These are phyloP conservation scores for Sminthurinus signatus DNA, from an alignment of 1,140 invertebrate species.

Conservation along the genomic window DNA sequence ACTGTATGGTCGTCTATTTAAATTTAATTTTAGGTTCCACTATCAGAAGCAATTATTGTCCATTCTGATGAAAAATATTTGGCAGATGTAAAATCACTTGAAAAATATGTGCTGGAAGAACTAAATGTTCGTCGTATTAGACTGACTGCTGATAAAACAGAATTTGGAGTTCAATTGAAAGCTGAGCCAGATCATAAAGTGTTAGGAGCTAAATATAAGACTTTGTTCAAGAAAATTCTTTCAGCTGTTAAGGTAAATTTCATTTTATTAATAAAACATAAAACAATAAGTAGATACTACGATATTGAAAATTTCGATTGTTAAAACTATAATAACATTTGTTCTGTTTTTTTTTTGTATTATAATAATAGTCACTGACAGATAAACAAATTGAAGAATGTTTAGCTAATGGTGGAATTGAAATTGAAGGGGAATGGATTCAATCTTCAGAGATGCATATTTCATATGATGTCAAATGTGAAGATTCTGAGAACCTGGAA, in stretches of 20 bases:
- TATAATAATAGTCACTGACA: slow-evolving; percentile 53
- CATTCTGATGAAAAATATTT: slow-evolving; percentile 73
- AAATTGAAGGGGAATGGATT: slow-evolving; percentile 67
- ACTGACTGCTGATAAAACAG: slow-evolving; percentile 82
- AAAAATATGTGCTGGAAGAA: slow-evolving; percentile 87
- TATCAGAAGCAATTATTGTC: slow-evolving; percentile 92
- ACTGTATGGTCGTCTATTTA: slow-evolving; percentile 1
- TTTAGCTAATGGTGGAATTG: slow-evolving; percentile 62
- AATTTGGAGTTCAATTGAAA: slow-evolving; percentile 85
- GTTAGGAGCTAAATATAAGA: slow-evolving; percentile 80
- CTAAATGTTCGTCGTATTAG: slow-evolving; percentile 87
- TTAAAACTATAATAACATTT: no score
- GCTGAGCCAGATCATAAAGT: slow-evolving; percentile 89
- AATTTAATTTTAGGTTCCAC: slow-evolving; percentile 60
- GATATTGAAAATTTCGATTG: neutral
- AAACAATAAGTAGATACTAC: neutral
- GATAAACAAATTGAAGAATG: slow-evolving; percentile 75
- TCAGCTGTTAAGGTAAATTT: slow-evolving; percentile 62
- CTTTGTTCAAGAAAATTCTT: slow-evolving; percentile 80
- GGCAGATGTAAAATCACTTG: slow-evolving; percentile 70
- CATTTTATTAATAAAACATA: neutral
- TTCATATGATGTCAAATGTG: slow-evolving; percentile 68
- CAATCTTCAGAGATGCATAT: slow-evolving; percentile 74
- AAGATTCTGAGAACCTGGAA: slow-evolving; percentile 55
- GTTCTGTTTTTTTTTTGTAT: slow-evolving; percentile 24